A percentile compares a stretch with the other conserved stretches of the same genome.
Evolutionary conservation across 2,113 vertebrate species (phyloP).

Genomic region (Phylloscopus trochilus): DNA sequence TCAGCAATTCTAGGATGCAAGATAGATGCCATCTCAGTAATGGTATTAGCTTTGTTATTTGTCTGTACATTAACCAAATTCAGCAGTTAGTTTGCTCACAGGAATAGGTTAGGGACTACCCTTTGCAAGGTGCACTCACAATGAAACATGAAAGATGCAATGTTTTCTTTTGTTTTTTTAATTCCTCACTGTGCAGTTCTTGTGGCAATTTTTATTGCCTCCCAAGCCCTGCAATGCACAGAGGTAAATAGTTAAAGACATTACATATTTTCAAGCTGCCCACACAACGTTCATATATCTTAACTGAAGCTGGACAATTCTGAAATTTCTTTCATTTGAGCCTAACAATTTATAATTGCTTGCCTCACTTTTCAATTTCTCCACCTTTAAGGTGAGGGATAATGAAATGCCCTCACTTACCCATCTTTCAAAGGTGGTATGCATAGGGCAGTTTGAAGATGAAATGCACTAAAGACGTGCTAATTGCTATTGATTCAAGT

Average conservation of each 20-base stretch:
- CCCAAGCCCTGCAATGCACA: neutral
- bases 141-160: neutral
- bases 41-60: neutral
- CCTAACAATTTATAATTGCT: neutral
- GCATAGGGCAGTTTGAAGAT: neutral
- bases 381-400: neutral
- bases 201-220: neutral
- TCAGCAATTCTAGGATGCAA: neutral
- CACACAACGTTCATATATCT: fast-evolving
- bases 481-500: neutral
- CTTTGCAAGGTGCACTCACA: neutral
- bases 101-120: neutral
- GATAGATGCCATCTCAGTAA: neutral
- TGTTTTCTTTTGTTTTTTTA: neutral
- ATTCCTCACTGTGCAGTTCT: neutral
- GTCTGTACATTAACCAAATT: neutral
- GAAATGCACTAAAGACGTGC: neutral
- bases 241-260: neutral
- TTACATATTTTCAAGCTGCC: neutral
- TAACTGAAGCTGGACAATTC: neutral
- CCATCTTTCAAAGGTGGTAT: neutral
- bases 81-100: neutral
- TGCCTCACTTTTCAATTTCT: neutral
- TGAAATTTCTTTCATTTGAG: neutral
- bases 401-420: neutral